Conservation (phyloP, 2,888 invertebrate genomes). For the Theristus sp. region DNA sequence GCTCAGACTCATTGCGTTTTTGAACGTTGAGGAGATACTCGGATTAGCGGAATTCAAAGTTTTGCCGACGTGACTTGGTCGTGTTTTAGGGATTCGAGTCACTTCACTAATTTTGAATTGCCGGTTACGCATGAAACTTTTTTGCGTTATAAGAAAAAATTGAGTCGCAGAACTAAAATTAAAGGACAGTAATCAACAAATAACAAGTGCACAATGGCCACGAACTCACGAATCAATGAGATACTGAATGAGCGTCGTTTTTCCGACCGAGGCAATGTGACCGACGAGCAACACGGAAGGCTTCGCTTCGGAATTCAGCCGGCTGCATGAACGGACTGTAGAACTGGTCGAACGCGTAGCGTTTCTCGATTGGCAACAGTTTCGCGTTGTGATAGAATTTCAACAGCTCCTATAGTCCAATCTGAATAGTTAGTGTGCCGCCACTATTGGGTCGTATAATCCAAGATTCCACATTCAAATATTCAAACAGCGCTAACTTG, state of each 20-base stretch:
- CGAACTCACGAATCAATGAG: constrained; percentile 2
- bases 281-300: constrained; percentile 26
- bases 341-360: constrained; percentile 33
- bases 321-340: constrained; percentile 33
- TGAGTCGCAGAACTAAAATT: too few species aligned
- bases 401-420: constrained; percentile 5
- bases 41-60: too few species aligned
- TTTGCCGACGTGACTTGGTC: too few species aligned
- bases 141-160: too few species aligned
- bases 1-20: too few species aligned
- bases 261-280: constrained; percentile 29
- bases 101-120: too few species aligned
- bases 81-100: too few species aligned
- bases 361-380: constrained; percentile 31
- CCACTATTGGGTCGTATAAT: too few species aligned
- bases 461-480: too few species aligned
- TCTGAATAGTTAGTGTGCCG: background rate
- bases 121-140: too few species aligned
- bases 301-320: constrained; percentile 22
- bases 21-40: too few species aligned
- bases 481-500: too few species aligned
- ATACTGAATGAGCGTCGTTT: constrained; percentile 25
- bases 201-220: constrained; percentile 2
- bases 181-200: constrained; percentile 10
- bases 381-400: constrained; percentile 21